Evolutionary conservation across 2,113 vertebrate genomes (phyloP).

Genomic region (Oriolus oriolus): DNA sequence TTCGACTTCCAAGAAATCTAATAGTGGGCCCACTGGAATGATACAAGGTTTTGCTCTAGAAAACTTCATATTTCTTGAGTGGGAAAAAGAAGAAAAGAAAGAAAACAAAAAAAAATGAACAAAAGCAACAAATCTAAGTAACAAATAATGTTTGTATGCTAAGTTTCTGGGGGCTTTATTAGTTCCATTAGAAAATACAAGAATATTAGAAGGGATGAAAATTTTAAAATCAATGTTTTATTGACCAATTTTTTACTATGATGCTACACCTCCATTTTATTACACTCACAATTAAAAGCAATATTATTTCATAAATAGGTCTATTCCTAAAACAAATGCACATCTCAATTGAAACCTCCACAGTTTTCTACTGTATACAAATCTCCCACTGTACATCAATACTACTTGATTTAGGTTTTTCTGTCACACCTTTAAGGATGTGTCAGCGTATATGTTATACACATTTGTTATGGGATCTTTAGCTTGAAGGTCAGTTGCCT

Average conservation of each 20-base stretch:
- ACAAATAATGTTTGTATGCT: too few relatives aligned
- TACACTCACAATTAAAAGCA: neutral
- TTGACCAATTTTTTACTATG: neutral
- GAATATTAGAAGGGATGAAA: neutral
- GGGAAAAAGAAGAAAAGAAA: neutral
- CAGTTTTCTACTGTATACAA: neutral
- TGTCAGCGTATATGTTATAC: fast-evolving
- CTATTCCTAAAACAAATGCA: neutral
- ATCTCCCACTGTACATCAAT: neutral
- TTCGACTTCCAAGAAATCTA: neutral
- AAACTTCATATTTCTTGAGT: neutral
- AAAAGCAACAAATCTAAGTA: neutral
- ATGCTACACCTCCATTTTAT: neutral
- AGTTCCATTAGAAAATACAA: neutral
- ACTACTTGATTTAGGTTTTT: neutral
- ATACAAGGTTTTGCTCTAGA: neutral
- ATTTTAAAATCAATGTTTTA: neutral
- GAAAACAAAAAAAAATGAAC: neutral
- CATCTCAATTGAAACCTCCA: neutral
- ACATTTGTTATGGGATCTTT: neutral
- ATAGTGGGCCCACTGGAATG: neutral
- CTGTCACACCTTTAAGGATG: neutral
- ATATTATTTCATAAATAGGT: neutral
- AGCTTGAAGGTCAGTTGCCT: neutral
- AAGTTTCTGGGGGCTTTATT: neutral